Percentiles rank a stretch among this genome's conserved stretches.
phyloP scores from a whole-genome alignment of 1,140 invertebrate species.

The Teleogryllus occipitalis region DNA sequence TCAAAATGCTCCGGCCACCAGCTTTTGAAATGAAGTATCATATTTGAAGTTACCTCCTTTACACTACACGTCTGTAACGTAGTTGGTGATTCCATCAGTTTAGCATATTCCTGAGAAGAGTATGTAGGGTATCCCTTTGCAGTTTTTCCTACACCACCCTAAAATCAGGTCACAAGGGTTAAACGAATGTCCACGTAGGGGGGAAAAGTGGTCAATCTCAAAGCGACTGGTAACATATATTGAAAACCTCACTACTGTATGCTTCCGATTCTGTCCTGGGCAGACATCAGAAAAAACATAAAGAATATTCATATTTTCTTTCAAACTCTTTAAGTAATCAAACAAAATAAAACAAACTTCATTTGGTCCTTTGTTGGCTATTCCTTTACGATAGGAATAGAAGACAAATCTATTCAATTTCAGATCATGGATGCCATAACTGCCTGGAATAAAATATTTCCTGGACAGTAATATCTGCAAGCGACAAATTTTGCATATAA shows the following conservation, averaged over 20 bases:
- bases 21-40: no score
- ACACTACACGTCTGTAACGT: no score
- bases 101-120: neutral
- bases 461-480: no score
- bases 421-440: no score
- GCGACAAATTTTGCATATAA: no score
- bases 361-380: slow-evolving; percentile 5
- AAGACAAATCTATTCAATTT: no score
- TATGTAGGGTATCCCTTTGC: neutral
- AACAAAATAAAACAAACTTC: neutral
- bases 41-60: no score
- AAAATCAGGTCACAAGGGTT: neutral
- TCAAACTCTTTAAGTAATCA: neutral
- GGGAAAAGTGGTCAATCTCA: slow-evolving; percentile 3
- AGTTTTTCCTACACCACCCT: no score
- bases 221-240: neutral
- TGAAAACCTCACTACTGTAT: neutral
- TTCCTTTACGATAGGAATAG: slow-evolving; percentile 2
- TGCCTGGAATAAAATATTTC: no score
- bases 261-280: neutral
- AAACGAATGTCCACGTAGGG: neutral
- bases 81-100: no score
- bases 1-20: no score
- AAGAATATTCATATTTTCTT: neutral
- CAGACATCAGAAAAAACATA: neutral